Evolutionary conservation across 2,797 vertebrate species (phyloP).

Genomic region (Nothura maculosa): DNA sequence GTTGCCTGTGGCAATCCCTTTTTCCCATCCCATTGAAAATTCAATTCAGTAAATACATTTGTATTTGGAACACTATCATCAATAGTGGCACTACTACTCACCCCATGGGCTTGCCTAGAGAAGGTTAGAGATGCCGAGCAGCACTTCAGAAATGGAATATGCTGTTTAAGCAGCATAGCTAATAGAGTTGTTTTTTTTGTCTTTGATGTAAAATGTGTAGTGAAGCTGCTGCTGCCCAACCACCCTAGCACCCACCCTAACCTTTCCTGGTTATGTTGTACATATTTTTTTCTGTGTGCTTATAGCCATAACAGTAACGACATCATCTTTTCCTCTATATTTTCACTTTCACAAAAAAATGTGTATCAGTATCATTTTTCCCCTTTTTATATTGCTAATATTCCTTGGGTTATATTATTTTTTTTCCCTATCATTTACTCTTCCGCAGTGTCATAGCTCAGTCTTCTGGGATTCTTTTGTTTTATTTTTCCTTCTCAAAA

Average conservation of each 20-base stretch:
- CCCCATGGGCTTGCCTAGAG: neutral
- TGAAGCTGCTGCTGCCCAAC: neutral
- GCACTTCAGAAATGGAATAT: neutral
- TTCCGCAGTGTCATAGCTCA: conserved; percentile 10
- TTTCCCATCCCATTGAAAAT: conserved; percentile 32
- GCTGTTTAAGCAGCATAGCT: neutral
- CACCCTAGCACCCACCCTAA: neutral
- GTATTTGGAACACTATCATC: conserved; percentile 19
- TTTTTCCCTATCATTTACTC: neutral
- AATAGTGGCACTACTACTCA: neutral
- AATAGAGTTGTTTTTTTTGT: neutral
- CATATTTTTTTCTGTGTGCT: neutral
- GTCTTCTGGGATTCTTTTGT: conserved; percentile 20
- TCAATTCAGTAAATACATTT: conserved; percentile 14
- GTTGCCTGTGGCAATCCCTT: conserved; percentile 3
- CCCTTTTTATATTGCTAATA: neutral
- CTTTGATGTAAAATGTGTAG: neutral
- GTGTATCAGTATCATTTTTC: neutral
- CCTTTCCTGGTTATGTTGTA: neutral
- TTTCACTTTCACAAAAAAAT: neutral
- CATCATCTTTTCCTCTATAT: neutral
- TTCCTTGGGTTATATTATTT: neutral
- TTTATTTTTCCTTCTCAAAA: conserved; percentile 26
- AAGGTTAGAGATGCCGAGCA: neutral
- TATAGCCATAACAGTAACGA: neutral